Evolutionary conservation across 2,113 vertebrate species (phyloP), one percentile per base, ranked within the genome.

Genomic region (Corvus moneduloides): DNA sequence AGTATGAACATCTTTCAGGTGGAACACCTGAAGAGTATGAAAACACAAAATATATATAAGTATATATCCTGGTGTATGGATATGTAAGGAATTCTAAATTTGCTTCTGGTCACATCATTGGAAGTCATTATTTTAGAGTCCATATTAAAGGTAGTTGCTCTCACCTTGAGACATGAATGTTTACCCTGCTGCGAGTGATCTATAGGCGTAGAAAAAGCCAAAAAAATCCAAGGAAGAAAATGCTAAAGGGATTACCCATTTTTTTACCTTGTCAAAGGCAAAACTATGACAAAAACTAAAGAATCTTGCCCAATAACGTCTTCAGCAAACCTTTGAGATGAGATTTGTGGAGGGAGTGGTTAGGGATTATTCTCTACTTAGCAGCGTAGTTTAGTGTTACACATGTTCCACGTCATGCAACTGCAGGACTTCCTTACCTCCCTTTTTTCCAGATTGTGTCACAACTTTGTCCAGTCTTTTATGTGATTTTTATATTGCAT

Each of bases 371-470:
- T 67, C 17, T 58, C 64, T 72, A 2, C 1, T 56, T 68, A 24
- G 30, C 78, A 41, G 21, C 12, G 0, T 24, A 46, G 20, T 63
- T 88, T 37, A 39, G 27, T 68, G 43, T 61, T 80, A 37, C 15
- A 3, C 0, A 0, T 24, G 32, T 93, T 56, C 49, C 17, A 32
- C 0, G 1, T 82, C 16, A 32, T 64, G 46, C 33, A 67, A 32
- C 61, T 58, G 39, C 23, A 59, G 48, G 46, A 22, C 61, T 90
- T 93, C 41, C 75, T 93, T 79, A 63, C n/a, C 27, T 95, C 41
- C 18, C 16, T 69, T 66, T 68, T 35, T 82, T 69, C 54, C 46
- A 63, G 39, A 55, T 90, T 1, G 1, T 59, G 17, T 51, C 43
- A 74, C 59, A 86, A 6, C 67, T 86, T 8, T 51, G 10, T 90